Evolutionary conservation across 1,140 invertebrate species (phyloP).

Genomic region (Ptiloglossa arizonensis): DNA sequence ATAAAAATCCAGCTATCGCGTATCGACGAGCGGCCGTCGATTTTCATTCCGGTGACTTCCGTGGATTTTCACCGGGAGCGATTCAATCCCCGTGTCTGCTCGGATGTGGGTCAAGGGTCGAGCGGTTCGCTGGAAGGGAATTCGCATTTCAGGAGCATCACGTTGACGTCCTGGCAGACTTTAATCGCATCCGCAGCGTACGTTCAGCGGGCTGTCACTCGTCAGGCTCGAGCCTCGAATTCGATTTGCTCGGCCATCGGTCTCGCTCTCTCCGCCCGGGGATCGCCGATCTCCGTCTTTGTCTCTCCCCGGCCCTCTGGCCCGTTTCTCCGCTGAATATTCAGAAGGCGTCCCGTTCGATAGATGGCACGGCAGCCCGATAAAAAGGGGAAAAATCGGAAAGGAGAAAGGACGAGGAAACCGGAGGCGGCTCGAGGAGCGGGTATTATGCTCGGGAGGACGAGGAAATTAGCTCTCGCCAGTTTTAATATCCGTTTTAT

Average conservation of each 20-base stretch:
- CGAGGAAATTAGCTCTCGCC: constrained; percentile 71
- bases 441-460: constrained; percentile 61
- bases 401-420: constrained; percentile 9
- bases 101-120: constrained; percentile 40
- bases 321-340: constrained; percentile 61
- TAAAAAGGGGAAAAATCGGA: constrained; percentile 37
- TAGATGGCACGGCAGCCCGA: constrained; percentile 57
- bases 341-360: constrained; percentile 66
- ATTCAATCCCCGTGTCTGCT: constrained; percentile 18
- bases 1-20: constrained; percentile 26
- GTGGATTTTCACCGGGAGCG: constrained; percentile 20
- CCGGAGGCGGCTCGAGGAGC: background rate
- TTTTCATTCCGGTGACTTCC: background rate
- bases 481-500: constrained; percentile 74
- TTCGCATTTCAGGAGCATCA: constrained; percentile 55
- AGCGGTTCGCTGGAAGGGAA: constrained; percentile 21
- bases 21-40: constrained; percentile 4
- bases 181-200: constrained; percentile 56
- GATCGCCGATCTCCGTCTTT: background rate
- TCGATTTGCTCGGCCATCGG: constrained; percentile 56
- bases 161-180: constrained; percentile 48
- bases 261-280: background rate
- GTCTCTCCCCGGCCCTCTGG: background rate
- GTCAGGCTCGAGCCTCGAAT: constrained; percentile 66
- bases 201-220: constrained; percentile 58